Base-by-base conservation (phyloP, 2,888 invertebrate genomes). In the Troilus luridus region DNA sequence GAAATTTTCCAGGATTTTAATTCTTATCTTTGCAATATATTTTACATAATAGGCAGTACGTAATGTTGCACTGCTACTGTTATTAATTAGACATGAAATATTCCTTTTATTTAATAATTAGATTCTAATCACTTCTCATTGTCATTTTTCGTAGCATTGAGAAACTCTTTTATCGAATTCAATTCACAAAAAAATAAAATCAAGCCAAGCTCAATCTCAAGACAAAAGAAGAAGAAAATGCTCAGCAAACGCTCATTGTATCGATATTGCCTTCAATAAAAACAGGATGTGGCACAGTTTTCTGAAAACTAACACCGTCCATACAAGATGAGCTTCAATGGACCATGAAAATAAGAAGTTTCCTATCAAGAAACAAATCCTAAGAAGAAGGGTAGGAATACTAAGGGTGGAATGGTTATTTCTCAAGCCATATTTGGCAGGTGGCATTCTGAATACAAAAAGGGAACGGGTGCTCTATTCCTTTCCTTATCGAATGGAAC, bases 291-390 rank as follows among this genome's bases (percentile, higher is more conserved):
- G 41, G 8, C 17, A 27, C 27, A 77, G 72, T 77, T 41, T 14
- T 41, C 72, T 41, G 12, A 27, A n/a, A 77, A 41, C 41, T 41
- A 77, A 77, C 72, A 77, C 41, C 72, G 27, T 77, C 72, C 72
- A 77, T 77, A 77, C 72, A 41, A 77, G 72, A 77, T 77, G 72
- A 77, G 72, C 72, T 19, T 8, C 27, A 72, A 72, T 72, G 72
- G 27, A 72, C 72, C 72, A 1, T 27, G 72, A 77, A 77, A 77
- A 77, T 77, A 77, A 77, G 72, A 14, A 77, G 72, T 77, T 41
- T 8, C 27, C 72, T 77, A 77, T 77, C 72, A 77, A 27, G 72
- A 77, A 77, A 77, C 72, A 77, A 41, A 27, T 77, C 72, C 41
- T 17, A 9, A 41, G 14, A 0, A 8, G 19, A 41, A 41, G 19